Base-by-base conservation (phyloP, 2,888 invertebrate genomes). In the Sinohyriopsis cumingii region DNA sequence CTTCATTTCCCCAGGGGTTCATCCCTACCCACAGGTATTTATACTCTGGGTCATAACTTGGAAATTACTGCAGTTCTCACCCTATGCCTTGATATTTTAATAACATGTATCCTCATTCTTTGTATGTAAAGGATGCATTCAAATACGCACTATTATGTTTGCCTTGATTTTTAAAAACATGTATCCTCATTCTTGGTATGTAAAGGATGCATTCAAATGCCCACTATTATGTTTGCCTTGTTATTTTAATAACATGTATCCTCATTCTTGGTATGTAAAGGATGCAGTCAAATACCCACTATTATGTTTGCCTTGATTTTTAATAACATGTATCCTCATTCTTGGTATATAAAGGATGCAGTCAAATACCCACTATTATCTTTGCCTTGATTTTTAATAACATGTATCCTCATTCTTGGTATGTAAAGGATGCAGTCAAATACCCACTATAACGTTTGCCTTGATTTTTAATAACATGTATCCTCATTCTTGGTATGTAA, bases 341-440 rank as follows among this genome's bases (percentile, higher is more conserved):
- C 25, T 25, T 25, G 25, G 25, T 25, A 25, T 25, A 25, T 25
- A 25, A 25, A 25, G 25, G 25, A 25, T 25, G 4, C 25, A 25
- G 25, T 25, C 25, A 25, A 25, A 25, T 68, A 22, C 18, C 3
- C 60, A 59, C 3, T n/a, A 25, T 24, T 22, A 3, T 62, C 7
- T 62, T 24, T 28, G 18, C 45, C 45, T 62, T 12, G 12, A 33
- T 62, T 59, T 69, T 68, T 66, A 61, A 62, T 63, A 45, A 5
- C 28, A 33, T 33, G 9, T 33, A 33, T 33, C 33, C 9, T 33
- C 33, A 33, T 33, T 33, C 33, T 33, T 9, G 33, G 33, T 33
- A 33, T 33, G 33, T 33, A 33, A 28, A 7, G 33, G 2, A 1
- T 33, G 33, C 33, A 33, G 9, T 33, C 9, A 33, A 28, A 33